Evolutionary conservation across 2,113 vertebrate genomes (phyloP), one percentile per base, ranked within the genome.

Genomic region (Arvicanthis niloticus): DNA sequence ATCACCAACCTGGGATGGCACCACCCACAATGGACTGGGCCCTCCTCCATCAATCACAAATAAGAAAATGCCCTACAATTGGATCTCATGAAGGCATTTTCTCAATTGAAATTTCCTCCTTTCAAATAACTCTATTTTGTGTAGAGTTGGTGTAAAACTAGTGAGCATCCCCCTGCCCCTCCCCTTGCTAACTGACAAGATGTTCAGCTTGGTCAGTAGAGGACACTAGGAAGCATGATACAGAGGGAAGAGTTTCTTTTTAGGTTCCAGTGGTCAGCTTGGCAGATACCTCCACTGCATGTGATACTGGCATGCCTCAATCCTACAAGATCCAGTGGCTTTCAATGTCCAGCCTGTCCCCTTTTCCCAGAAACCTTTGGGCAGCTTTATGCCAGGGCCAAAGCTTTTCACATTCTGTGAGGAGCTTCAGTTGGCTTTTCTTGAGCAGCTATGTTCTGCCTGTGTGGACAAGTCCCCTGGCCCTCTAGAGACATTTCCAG

Each of bases 301-400:
- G 7, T 34, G 24, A 15, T 40, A 26, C 87, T 22, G 42, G 11
- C 21, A 58, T 10, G 24, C 34, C 34, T 2, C 56, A 12, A 3
- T 22, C 51, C 42, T 12, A 29, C 21, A 42, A 37, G 0, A 0
- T 1, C 31, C 51, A 7, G 21, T 2, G 0, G 42, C 62, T 68
- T 7, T 11, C 2, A 2, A 37, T 10, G 37, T 58, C 48, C 13
- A 24, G 29, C 37, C 3, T 19, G 75, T 40, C 78, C 67, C 26
- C 37, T 60, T 42, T n/a, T 31, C 40, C 24, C 81, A 42, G 37
- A 60, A 65, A 24, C 3, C 48, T 11, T 34, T 5, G 42, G 16
- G 42, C 13, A 12, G 51, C 24, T 62, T 72, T 42, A 5, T 1
- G 62, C 31, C 56, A 60, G 21, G 26, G 53, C 29, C 42, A 19